phyloP scores from a whole-genome alignment of 2,797 vertebrate genomes.

The Coccyzus lansbergi region DNA sequence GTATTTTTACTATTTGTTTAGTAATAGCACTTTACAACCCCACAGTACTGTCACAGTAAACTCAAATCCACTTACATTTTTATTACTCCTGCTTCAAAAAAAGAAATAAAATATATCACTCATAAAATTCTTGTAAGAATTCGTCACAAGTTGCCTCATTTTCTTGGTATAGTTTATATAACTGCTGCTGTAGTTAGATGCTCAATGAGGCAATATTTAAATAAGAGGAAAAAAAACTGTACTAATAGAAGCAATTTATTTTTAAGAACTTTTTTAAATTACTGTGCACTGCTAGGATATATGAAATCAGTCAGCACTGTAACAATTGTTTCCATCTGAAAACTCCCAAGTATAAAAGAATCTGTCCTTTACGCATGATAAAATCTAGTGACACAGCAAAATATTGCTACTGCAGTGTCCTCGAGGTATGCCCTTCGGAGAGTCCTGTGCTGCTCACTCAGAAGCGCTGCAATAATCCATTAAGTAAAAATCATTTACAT shows the following conservation, averaged over 20 bases:
- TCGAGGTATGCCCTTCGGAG: conserved; percentile 53
- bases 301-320: not conserved
- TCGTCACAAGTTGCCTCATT: not conserved
- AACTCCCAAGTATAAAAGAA: not conserved
- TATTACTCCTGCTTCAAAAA: not conserved
- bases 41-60: not conserved
- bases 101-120: not conserved
- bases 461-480: conserved; percentile 61
- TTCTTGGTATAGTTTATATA: not conserved
- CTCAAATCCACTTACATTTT: conserved; percentile 35
- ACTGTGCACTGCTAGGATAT: not conserved
- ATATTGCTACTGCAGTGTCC: conserved; percentile 70
- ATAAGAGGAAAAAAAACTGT: not conserved
- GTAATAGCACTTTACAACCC: conserved; percentile 4
- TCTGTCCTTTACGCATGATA: conserved; percentile 62
- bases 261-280: not conserved
- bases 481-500: conserved; percentile 53
- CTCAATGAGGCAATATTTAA: not conserved
- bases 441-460: conserved; percentile 28
- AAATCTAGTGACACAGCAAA: conserved; percentile 69
- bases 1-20: conserved; percentile 46
- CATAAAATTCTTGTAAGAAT: not conserved
- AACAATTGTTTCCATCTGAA: not conserved
- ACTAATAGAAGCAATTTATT: not conserved
- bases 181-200: not conserved